Conservation (phyloP, 2,797 vertebrate species). For the Malacoctenus gilli region DNA sequence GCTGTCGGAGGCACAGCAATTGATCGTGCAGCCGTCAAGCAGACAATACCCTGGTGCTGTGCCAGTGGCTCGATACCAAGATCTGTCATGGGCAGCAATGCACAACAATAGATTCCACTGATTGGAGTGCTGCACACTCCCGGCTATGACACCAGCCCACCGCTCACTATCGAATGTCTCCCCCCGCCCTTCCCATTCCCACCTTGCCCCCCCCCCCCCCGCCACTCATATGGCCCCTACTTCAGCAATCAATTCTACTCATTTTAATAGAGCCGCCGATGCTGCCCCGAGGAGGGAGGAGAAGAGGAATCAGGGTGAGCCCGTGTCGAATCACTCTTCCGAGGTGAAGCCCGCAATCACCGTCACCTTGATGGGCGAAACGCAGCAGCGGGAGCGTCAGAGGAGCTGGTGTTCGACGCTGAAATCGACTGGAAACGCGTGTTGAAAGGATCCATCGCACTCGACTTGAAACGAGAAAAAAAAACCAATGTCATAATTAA, state of each 20-base stretch:
- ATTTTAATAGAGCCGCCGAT: slow-evolving; percentile 70
- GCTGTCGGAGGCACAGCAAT: slow-evolving; percentile 38
- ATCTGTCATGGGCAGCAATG: slow-evolving; percentile 78
- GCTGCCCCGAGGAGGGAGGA: slow-evolving; percentile 43
- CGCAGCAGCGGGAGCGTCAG: not conserved
- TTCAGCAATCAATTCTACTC: slow-evolving; percentile 78
- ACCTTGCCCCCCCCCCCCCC: slow-evolving; percentile 44
- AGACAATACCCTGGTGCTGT: slow-evolving; percentile 77
- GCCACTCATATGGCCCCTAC: slow-evolving; percentile 67
- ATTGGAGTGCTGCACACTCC: slow-evolving; percentile 77
- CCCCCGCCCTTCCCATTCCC: too few species aligned
- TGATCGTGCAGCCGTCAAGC: slow-evolving; percentile 71
- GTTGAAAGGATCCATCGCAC: too few species aligned
- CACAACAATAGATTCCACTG: slow-evolving; percentile 79
- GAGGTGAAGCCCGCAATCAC: slow-evolving; percentile 50
- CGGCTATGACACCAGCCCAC: slow-evolving; percentile 70
- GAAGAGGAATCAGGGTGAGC: slow-evolving; percentile 44
- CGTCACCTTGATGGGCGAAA: slow-evolving; percentile 21
- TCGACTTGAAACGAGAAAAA: too few species aligned
- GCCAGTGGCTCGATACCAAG: slow-evolving; percentile 78
- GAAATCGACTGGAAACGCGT: slow-evolving; percentile 25
- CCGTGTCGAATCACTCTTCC: slow-evolving; percentile 50
- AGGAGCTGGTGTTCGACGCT: slow-evolving; percentile 6
- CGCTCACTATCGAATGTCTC: slow-evolving; percentile 66
- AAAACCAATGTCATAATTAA: too few species aligned